A percentile compares a stretch with the other conserved stretches of the same genome.
These are phyloP conservation scores for Phalacrocorax brasilianus DNA, from an alignment of 2,113 vertebrate genomes.

Conservation along the genomic window DNA sequence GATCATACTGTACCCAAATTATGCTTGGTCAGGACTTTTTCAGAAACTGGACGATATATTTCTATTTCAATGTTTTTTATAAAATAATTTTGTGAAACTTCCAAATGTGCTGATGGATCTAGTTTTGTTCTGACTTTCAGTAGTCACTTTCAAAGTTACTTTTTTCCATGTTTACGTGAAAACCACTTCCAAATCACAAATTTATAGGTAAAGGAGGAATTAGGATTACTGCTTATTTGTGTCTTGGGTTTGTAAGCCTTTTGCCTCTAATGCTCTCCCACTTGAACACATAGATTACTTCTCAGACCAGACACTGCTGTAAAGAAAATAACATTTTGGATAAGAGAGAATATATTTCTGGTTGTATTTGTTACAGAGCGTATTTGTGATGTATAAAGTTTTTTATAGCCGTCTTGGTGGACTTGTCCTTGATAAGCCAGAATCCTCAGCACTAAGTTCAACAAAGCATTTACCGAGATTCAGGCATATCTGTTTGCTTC, in stretches of 20 bases:
- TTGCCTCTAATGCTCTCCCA: background rate
- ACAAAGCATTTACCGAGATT: background rate
- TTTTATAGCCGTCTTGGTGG: background rate
- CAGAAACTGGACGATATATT: background rate
- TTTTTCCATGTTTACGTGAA: background rate
- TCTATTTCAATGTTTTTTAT: background rate
- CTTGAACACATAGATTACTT: background rate
- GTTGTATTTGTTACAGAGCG: background rate
- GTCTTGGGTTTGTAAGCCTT: background rate
- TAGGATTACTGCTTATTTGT: background rate
- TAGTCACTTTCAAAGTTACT: background rate
- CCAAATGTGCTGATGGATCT: background rate
- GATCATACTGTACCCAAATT: background rate
- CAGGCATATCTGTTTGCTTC: background rate
- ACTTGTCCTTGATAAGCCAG: background rate
- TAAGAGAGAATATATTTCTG: background rate
- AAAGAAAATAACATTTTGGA: background rate
- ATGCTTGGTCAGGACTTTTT: background rate
- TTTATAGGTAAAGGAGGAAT: background rate
- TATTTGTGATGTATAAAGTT: background rate
- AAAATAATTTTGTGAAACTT: background rate
- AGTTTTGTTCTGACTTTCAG: background rate
- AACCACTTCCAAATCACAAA: background rate
- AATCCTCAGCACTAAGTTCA: background rate
- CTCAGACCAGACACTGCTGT: background rate